These are phyloP conservation scores for Lacerta viridis DNA, from an alignment of 2,797 vertebrate genomes.

Conservation along the genomic window DNA sequence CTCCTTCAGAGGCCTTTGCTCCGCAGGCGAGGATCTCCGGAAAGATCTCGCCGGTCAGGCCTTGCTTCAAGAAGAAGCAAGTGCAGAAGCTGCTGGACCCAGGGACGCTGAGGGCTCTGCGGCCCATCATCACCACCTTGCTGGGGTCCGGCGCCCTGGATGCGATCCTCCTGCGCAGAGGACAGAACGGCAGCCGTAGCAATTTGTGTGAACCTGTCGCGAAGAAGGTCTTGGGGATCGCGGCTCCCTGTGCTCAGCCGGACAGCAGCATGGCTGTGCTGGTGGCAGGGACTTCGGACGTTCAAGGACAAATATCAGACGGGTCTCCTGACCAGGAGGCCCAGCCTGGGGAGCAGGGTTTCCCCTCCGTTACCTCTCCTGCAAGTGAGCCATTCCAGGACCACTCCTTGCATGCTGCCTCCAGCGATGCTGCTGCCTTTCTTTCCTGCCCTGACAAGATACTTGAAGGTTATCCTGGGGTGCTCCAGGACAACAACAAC, in stretches of 20 bases:
- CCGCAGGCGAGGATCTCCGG: constrained; percentile 85
- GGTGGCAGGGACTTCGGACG: constrained; percentile 81
- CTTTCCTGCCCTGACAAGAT: constrained; percentile 83
- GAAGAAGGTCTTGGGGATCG: constrained; percentile 87
- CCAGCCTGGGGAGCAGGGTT: constrained; percentile 75
- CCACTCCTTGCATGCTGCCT: constrained; percentile 77
- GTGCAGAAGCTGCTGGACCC: constrained; percentile 89
- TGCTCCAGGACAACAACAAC: constrained; percentile 80
- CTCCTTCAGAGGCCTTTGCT: constrained; percentile 83
- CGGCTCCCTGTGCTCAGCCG: constrained; percentile 85
- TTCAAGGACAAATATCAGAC: constrained; percentile 76
- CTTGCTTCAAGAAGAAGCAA: constrained; percentile 96
- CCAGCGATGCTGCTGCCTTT: constrained; percentile 73
- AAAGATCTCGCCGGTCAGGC: constrained; percentile 94
- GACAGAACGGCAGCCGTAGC: constrained; percentile 79
- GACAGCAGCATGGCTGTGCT: constrained; percentile 79
- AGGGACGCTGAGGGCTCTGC: constrained; percentile 89
- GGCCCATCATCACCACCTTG: constrained; percentile 91
- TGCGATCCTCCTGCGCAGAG: constrained; percentile 90
- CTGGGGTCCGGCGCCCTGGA: constrained; percentile 90
- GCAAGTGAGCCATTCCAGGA: constrained; percentile 84
- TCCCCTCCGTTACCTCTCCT: constrained; percentile 77
- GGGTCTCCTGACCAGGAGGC: constrained; percentile 72
- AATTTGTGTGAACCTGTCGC: constrained; percentile 88
- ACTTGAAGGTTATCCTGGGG: constrained; percentile 85